These are phyloP conservation scores for Cygnus olor DNA, from an alignment of 2,797 vertebrate genomes.

Conservation along the genomic window DNA sequence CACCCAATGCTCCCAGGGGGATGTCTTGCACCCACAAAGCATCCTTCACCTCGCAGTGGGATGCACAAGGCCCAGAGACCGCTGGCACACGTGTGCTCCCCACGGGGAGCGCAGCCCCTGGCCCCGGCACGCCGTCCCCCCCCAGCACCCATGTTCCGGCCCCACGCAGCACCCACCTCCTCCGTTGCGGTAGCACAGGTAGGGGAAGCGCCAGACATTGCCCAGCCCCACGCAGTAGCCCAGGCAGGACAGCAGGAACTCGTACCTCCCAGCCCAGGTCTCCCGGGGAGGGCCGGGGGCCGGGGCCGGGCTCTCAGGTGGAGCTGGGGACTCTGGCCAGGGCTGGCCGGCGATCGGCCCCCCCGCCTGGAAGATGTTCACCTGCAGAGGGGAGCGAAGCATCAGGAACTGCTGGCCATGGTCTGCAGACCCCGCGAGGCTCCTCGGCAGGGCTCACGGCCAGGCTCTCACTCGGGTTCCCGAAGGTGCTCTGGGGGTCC, in stretches of 20 bases:
- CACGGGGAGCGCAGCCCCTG: background rate
- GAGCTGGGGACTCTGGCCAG: background rate
- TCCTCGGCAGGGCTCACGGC: accelerated
- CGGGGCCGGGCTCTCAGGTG: background rate
- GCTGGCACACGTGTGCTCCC: background rate
- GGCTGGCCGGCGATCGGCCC: constrained; percentile 23
- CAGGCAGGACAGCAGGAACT: constrained; percentile 87
- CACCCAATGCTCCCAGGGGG: too few relatives aligned
- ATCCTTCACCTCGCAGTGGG: background rate
- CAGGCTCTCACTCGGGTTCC: background rate
- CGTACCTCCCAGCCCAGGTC: constrained; percentile 83
- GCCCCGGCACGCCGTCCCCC: accelerated
- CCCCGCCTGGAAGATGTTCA: constrained; percentile 71
- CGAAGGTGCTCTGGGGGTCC: too few relatives aligned
- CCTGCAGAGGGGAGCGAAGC: background rate
- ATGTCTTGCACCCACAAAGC: background rate
- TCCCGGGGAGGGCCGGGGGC: constrained; percentile 48
- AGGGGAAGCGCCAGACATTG: constrained; percentile 88
- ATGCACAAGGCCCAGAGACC: background rate
- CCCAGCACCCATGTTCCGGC: background rate
- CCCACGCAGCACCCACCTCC: constrained; percentile 79
- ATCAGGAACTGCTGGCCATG: background rate
- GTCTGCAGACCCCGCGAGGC: background rate
- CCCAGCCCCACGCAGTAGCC: constrained; percentile 88
- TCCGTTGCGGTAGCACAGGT: constrained; percentile 89